Percentiles rank a stretch among this genome's conserved stretches.
These are phyloP conservation scores for Argynnis bischoffii DNA, from an alignment of 2,888 invertebrate species.

Conservation along the genomic window DNA sequence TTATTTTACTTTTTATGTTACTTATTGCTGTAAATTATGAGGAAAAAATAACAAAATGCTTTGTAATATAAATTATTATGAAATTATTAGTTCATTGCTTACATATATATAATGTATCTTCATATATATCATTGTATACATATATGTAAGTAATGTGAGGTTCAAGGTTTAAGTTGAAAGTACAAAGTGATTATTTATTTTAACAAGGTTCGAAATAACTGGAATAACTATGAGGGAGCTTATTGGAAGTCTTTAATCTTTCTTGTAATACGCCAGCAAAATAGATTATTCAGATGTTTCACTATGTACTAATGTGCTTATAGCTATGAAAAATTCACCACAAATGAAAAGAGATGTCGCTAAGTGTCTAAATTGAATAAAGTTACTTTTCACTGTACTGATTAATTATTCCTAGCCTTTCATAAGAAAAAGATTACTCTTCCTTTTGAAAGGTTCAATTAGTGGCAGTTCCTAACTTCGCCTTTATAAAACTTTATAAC, in stretches of 20 bases:
- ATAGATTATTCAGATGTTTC: background rate
- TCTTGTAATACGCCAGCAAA: background rate
- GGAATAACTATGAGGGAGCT: too few species aligned
- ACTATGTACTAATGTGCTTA: background rate
- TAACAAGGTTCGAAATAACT: too few species aligned
- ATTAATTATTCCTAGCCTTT: conserved; percentile 22
- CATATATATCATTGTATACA: too few species aligned
- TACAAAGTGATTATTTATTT: too few species aligned
- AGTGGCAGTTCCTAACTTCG: conserved; percentile 21
- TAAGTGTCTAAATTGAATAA: conserved; percentile 16
- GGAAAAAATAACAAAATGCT: conserved; percentile 75
- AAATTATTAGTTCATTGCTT: too few species aligned
- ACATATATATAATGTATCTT: too few species aligned
- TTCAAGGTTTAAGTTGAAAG: too few species aligned
- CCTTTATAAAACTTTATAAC: conserved; percentile 30
- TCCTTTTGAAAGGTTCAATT: conserved; percentile 25
- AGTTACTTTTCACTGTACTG: conserved; percentile 15
- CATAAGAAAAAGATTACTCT: conserved; percentile 13
- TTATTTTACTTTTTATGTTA: conserved; percentile 40
- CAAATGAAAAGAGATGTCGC: conserved; percentile 32
- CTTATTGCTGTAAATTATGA: conserved; percentile 76
- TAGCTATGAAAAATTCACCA: background rate
- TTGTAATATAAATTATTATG: conserved; percentile 50
- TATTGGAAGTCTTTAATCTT: too few species aligned
- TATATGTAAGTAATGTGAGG: too few species aligned